Evolutionary conservation across 2,113 vertebrate species (phyloP), one percentile per base, ranked within the genome.

Genomic region (Callospermophilus lateralis): DNA sequence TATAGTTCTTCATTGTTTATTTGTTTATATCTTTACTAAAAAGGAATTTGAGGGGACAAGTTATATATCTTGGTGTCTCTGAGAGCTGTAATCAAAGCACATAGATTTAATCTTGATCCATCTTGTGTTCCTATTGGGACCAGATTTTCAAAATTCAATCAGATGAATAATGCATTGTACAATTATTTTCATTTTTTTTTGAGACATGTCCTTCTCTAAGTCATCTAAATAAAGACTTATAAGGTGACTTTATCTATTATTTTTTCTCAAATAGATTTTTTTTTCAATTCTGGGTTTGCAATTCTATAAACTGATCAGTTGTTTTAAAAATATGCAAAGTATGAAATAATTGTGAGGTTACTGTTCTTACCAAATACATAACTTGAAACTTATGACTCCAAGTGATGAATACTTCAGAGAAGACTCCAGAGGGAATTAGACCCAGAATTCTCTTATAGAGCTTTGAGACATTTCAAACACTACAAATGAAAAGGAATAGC

Each of bases 401-500:
- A 90, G 95, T 93, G 28, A 83, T 87, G 90, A 93, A 78, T 81
- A 96, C 92, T 95, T 97, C 93, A 97, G 94, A 96, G 86, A 94
- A 86, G 85, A 94, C 84, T 94, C 90, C 83, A 91, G 37, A 90
- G 92, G 83, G 76, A 97, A 97, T 98, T 94, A 97, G 94, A 94
- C 76, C 67, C 89, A 97, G 93, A 87, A 94, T 94, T 94, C 93
- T 96, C 80, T 95, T 84, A 77, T 17, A 13, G 80, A 90, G 63
- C 86, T 96, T 96, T 96, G 87, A 92, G 94, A 97, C 34, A 95
- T 97, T 97, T 97, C 96, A 97, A 97, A 97, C 89, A 96, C 72
- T 92, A 70, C 48, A 97, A 91, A 95, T 95, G 76, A 97, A 98
- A 98, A 97, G 58, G 26, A 96, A 96, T 81, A 93, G 67, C 55